Evolutionary conservation across 2,113 vertebrate genomes (phyloP), one percentile per base, ranked within the genome.

Genomic region (Sander vitreus): DNA sequence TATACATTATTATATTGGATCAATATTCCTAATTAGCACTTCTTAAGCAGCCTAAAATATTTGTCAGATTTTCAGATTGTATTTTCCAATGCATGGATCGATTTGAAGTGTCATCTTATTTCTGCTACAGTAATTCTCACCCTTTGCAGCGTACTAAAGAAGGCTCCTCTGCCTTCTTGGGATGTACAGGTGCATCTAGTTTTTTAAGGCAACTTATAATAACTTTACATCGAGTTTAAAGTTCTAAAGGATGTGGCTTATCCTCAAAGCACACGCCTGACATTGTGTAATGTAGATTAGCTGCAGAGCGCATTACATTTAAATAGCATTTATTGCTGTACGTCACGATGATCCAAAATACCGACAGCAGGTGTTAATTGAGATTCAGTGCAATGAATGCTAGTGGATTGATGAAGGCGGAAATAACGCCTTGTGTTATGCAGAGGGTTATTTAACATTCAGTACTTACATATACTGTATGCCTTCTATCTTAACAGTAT

Each of bases 11-110:
- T 76, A 68, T 85, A 84, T 81, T 23, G 48, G 80, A 93, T 95
- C 92, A 73, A 94, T 94, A 89, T 36, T 81, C 55, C 71, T 93
- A 91, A 95, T 94, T 94, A 91, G 84, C 88, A 92, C 91, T 90
- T 92, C 90, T 87, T 64, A 93, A 85, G 74, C 39, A 59, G 68
- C 66, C 73, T 27, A 75, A 91, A 87, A 85, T 76, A 72, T 85
- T 82, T 84, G 85, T 88, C 81, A 87, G 89, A 90, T 91, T 91
- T 90, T 74, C 66, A 78, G 88, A 92, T 91, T 80, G 86, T 89
- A 83, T 92, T 94, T 91, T 91, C 84, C 88, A 81, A 83, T 80
- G 81, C 70, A 50, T 43, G 68, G 85, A 93, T 94, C 90, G 89
- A 83, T 91, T 92, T 92, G 86, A 91, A 90, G 90, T 88, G 88